Evolutionary conservation across 30 jellyfish, hydroid and myxozoan species (phyloP).

Genomic region (Hydra vulgaris): DNA sequence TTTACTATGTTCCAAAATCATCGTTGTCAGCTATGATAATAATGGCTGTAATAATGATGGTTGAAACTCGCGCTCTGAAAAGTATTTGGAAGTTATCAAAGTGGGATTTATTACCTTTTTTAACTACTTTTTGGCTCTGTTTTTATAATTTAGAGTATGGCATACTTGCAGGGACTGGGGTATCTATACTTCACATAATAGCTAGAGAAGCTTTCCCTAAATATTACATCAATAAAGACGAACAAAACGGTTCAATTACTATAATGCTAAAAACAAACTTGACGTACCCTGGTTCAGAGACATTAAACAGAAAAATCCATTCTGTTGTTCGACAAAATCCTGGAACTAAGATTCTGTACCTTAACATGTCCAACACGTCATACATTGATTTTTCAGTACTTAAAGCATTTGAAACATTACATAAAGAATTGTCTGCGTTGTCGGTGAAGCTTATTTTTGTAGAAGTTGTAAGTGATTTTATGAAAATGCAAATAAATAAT

Average conservation of each 20-base stretch:
- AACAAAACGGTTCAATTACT: slow-evolving; percentile 15
- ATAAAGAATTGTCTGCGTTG: background rate
- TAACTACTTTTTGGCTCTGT: slow-evolving; percentile 47
- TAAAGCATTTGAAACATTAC: background rate
- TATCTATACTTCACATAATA: slow-evolving; percentile 25
- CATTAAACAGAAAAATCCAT: slow-evolving; percentile 31
- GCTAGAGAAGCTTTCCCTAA: slow-evolving; percentile 59
- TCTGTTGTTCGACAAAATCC: background rate
- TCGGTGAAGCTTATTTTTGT: background rate
- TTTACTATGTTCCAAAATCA: slow-evolving; percentile 51
- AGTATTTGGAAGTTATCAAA: slow-evolving; percentile 48
- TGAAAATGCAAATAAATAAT: background rate
- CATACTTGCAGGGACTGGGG: slow-evolving; percentile 37
- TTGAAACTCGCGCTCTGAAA: slow-evolving; percentile 32
- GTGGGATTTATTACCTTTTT: slow-evolving; percentile 40
- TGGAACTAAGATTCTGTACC: background rate
- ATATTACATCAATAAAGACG: slow-evolving; percentile 4
- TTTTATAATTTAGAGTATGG: slow-evolving; percentile 71
- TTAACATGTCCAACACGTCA: background rate
- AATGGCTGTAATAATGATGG: slow-evolving; percentile 52
- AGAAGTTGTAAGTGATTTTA: background rate
- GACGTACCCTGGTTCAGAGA: slow-evolving; percentile 67
- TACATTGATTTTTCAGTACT: background rate
- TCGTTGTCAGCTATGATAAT: slow-evolving; percentile 61
- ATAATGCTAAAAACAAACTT: slow-evolving; percentile 40